Percentiles rank a stretch among this genome's conserved stretches.
Evolutionary conservation across 1,140 invertebrate species (phyloP).

Genomic region (Anthonomus grandis): DNA sequence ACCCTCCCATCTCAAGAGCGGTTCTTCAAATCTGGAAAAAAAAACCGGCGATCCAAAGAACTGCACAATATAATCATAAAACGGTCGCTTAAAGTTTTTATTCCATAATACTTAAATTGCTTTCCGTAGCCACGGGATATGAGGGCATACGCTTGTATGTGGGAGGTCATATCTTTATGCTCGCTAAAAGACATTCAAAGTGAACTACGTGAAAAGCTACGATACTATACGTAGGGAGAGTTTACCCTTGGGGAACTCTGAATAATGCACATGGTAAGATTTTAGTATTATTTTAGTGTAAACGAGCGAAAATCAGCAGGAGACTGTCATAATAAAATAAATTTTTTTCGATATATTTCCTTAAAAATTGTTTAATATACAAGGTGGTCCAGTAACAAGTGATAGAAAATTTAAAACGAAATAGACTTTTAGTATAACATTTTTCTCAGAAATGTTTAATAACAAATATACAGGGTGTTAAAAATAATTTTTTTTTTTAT

Average conservation of each 20-base stretch:
- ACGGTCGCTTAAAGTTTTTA: slow-evolving; percentile 8
- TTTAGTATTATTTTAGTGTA: background rate
- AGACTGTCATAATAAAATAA: background rate
- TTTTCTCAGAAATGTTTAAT: no score
- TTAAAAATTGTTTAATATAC: background rate
- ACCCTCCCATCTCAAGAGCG: no score
- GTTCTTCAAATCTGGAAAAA: no score
- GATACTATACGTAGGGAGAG: background rate
- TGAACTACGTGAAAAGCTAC: background rate
- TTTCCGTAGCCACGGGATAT: background rate
- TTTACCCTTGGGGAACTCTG: background rate
- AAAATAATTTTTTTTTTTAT: no score
- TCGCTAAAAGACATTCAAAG: slow-evolving; percentile 14
- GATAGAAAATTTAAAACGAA: no score
- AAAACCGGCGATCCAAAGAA: no score
- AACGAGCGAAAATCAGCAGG: background rate
- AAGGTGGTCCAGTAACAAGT: no score
- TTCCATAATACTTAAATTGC: slow-evolving; percentile 9
- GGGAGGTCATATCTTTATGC: slow-evolving; percentile 13
- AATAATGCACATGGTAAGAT: background rate
- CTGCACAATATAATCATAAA: no score
- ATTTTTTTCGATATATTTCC: background rate
- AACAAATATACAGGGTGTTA: no score
- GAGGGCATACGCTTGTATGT: slow-evolving; percentile 1
- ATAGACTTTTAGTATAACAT: no score